These are phyloP conservation scores for Heteromyza rotundicornis DNA, from an alignment of 2,888 invertebrate genomes.

Conservation along the genomic window DNA sequence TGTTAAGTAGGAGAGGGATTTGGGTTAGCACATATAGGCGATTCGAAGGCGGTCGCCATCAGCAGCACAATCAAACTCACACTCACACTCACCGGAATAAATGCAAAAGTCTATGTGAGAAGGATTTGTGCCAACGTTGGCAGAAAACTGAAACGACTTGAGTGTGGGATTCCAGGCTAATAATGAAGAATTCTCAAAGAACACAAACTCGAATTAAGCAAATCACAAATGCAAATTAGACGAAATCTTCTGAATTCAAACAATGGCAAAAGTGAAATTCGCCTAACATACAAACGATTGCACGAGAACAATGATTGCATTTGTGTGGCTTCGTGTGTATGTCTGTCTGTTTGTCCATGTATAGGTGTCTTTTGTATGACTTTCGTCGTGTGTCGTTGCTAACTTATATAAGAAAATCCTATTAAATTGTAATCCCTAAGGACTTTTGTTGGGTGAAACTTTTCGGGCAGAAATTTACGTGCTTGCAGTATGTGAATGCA, in stretches of 20 bases:
- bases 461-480: constrained; percentile 1
- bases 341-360: too few relatives aligned
- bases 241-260: not conserved
- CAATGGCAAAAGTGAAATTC: not conserved
- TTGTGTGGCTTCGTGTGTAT: too few relatives aligned
- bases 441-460: not conserved
- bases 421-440: constrained; percentile 26
- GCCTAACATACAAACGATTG: not conserved
- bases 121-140: not conserved
- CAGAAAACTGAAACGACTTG: not conserved
- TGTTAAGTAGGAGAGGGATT: constrained; percentile 5
- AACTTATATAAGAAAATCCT: constrained; percentile 22
- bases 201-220: too few relatives aligned
- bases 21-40: not conserved
- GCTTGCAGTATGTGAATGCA: too few relatives aligned
- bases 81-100: too few relatives aligned
- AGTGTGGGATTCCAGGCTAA: not conserved
- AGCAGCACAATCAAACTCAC: too few relatives aligned
- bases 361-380: too few relatives aligned
- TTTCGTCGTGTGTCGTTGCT: too few relatives aligned
- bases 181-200: too few relatives aligned
- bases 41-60: too few relatives aligned
- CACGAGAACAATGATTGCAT: too few relatives aligned
- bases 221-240: constrained; percentile 14
- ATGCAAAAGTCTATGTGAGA: not conserved